These are phyloP conservation scores for Macrostomum lignano DNA, from an alignment of 1,140 invertebrate species.

Conservation along the genomic window DNA sequence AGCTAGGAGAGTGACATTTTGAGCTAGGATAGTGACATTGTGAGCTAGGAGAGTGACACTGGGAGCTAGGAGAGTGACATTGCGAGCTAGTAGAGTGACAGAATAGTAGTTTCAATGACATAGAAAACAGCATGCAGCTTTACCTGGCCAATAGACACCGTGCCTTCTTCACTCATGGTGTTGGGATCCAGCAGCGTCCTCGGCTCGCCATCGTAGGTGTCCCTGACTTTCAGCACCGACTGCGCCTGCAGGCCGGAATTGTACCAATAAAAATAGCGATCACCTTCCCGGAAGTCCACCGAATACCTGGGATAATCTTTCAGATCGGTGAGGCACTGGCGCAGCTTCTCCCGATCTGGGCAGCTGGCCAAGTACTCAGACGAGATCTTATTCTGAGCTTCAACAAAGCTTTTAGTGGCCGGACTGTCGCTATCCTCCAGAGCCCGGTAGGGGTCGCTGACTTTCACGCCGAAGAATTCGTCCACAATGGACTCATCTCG, in stretches of 20 bases:
- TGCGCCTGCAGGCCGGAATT: conserved; percentile 89
- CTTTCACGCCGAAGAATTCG: no score
- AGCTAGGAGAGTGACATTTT: no score
- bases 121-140: no score
- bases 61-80: no score
- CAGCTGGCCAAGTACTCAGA: conserved; percentile 52
- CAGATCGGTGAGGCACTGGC: conserved; percentile 48
- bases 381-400: conserved; percentile 62
- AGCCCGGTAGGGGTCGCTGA: conserved; percentile 75
- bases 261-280: conserved; percentile 63
- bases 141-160: conserved; percentile 60
- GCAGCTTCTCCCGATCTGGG: conserved; percentile 40
- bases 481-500: no score
- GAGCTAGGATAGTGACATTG: no score
- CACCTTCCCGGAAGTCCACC: conserved; percentile 48
- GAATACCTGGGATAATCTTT: conserved; percentile 89
- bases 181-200: conserved; percentile 83
- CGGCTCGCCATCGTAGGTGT: conserved; percentile 44
- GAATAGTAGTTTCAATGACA: no score
- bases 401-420: conserved; percentile 67
- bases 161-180: conserved; percentile 62
- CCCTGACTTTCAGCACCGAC: conserved; percentile 71
- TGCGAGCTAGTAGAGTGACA: no score
- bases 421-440: conserved; percentile 69
- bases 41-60: no score